phyloP scores from a whole-genome alignment of 2,113 vertebrate species.

The Arothron firmamentum region DNA sequence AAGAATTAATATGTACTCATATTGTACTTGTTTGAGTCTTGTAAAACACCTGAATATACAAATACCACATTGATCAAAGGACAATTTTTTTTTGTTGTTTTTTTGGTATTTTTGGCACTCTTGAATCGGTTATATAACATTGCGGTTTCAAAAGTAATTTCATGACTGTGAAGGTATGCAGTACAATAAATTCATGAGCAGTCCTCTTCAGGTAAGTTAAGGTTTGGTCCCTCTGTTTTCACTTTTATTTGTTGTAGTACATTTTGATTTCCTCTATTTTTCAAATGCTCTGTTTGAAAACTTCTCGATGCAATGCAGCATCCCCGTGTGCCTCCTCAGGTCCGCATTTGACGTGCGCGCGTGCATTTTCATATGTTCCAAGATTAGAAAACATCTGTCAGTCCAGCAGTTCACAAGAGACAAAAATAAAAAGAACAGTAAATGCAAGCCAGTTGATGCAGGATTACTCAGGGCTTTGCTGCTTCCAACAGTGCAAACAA shows the following conservation, averaged over 20 bases:
- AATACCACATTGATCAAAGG: background rate
- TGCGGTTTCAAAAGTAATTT: too few relatives aligned
- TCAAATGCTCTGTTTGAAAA: background rate
- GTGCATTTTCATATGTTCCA: conserved; percentile 13
- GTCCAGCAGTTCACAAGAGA: conserved; percentile 46
- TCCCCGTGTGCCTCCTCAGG: conserved; percentile 1
- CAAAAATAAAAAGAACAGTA: conserved; percentile 32
- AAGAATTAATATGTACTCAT: too few relatives aligned
- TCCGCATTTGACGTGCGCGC: conserved; percentile 3
- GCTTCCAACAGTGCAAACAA: conserved; percentile 65
- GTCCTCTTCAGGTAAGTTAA: too few relatives aligned
- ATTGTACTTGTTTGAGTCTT: background rate
- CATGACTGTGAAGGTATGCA: too few relatives aligned
- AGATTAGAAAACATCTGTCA: conserved; percentile 55
- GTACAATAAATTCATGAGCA: too few relatives aligned
- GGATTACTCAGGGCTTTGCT: conserved; percentile 45
- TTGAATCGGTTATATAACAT: too few relatives aligned
- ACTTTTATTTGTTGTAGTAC: background rate
- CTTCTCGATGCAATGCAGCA: background rate
- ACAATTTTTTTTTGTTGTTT: too few relatives aligned
- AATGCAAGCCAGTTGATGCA: conserved; percentile 57
- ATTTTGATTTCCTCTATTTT: background rate
- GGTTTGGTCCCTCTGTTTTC: too few relatives aligned
- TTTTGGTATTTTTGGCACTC: too few relatives aligned
- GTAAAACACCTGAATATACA: background rate